phyloP scores from a whole-genome alignment of 2,113 vertebrate genomes.

The Lathamus discolor region DNA sequence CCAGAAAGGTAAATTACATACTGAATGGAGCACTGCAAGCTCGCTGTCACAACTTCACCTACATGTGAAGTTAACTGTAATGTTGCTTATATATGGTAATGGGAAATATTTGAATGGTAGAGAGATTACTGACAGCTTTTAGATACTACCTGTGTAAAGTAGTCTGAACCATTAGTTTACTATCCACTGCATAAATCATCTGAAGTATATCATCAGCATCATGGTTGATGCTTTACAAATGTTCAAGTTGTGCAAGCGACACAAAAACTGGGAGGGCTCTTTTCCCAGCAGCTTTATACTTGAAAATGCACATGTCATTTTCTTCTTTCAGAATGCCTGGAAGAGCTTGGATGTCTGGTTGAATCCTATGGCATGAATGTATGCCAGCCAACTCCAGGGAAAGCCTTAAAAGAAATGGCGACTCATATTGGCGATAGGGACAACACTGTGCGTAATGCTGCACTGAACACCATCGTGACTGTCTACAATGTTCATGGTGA shows the following conservation, averaged over 20 bases:
- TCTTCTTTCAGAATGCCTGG: slow-evolving; percentile 88
- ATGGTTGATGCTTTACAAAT: background rate
- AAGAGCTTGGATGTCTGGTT: slow-evolving; percentile 94
- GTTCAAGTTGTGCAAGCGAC: background rate
- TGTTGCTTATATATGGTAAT: background rate
- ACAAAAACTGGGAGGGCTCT: background rate
- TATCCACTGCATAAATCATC: background rate
- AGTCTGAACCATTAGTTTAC: background rate
- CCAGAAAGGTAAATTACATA: background rate
- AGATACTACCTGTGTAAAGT: background rate
- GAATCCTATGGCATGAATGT: slow-evolving; percentile 96
- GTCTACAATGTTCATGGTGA: slow-evolving; percentile 96
- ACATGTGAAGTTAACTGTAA: background rate
- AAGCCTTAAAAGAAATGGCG: slow-evolving; percentile 95
- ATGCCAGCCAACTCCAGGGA: slow-evolving; percentile 93
- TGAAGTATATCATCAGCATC: background rate
- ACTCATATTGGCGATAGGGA: slow-evolving; percentile 94
- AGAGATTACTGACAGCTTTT: background rate
- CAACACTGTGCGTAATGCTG: slow-evolving; percentile 94
- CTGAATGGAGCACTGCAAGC: fast-evolving
- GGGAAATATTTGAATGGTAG: background rate
- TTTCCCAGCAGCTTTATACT: background rate
- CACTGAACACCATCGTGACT: slow-evolving; percentile 93
- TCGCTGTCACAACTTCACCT: background rate
- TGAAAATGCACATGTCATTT: background rate